Conservation (phyloP, 2,888 invertebrate genomes). For the Drosophila mimetica region DNA sequence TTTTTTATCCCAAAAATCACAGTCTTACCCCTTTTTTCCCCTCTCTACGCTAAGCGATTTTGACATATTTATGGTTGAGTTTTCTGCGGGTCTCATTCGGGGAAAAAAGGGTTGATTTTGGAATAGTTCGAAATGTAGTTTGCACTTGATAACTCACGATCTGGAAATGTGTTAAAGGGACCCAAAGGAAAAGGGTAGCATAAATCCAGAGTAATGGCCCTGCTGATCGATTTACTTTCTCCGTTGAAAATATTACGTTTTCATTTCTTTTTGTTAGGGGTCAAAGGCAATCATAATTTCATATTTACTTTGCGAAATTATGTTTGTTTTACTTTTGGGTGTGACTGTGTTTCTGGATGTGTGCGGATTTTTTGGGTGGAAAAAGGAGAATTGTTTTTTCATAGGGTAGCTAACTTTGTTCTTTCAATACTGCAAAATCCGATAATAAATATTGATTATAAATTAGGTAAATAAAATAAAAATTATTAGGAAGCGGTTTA, state of each 20-base stretch:
- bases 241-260: constrained; percentile 42
- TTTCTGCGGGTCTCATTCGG: constrained; percentile 40
- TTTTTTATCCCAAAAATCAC: constrained; percentile 27
- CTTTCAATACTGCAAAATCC: too few species aligned
- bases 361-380: constrained; percentile 1
- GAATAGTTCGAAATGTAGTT: constrained; percentile 7
- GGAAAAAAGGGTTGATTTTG: constrained; percentile 46
- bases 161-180: constrained; percentile 30
- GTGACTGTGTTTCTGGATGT: constrained; percentile 4
- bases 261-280: constrained; percentile 11
- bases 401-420: too few species aligned
- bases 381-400: not conserved
- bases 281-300: constrained; percentile 70
- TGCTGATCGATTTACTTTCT: constrained; percentile 65
- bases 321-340: constrained; percentile 67
- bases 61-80: constrained; percentile 57
- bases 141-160: constrained; percentile 33
- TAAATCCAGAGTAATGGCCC: constrained; percentile 39
- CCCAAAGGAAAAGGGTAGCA: constrained; percentile 14
- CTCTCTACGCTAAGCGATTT: constrained; percentile 46
- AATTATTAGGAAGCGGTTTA: not conserved
- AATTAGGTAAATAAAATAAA: not conserved
- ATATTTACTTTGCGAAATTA: constrained; percentile 74
- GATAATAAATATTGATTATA: not conserved
- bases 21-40: constrained; percentile 47